A percentile compares a stretch with the other conserved stretches of the same genome.
phyloP scores from a whole-genome alignment of 2,888 invertebrate genomes.

The Scaptomyza polygonia region DNA sequence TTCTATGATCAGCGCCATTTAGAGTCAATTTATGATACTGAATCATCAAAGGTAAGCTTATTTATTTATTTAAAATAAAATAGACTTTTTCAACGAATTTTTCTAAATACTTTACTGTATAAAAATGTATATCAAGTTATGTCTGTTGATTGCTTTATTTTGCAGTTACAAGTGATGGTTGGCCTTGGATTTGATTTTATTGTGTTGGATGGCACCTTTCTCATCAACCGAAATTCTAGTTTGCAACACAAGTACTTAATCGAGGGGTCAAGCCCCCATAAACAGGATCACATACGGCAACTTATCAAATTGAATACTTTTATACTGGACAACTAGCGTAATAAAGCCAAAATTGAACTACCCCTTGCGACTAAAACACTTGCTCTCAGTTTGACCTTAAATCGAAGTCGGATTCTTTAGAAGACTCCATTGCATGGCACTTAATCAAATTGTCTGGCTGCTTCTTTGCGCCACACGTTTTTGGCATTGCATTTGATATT shows the following conservation, averaged over 20 bases:
- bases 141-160: neutral
- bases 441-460: slow-evolving; percentile 64
- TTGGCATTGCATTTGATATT: slow-evolving; percentile 41
- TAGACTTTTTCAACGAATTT: too few relatives aligned
- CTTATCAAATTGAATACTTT: slow-evolving; percentile 44
- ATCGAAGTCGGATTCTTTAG: neutral
- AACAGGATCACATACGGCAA: slow-evolving; percentile 15
- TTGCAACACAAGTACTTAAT: neutral
- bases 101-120: too few relatives aligned
- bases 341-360: slow-evolving; percentile 23
- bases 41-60: slow-evolving; percentile 19
- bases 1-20: slow-evolving; percentile 33
- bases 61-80: too few relatives aligned
- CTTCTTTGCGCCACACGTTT: slow-evolving; percentile 32
- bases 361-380: neutral
- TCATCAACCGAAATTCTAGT: slow-evolving; percentile 10
- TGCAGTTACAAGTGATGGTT: slow-evolving; percentile 30
- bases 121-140: too few relatives aligned
- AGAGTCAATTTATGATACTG: slow-evolving; percentile 8
- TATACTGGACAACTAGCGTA: slow-evolving; percentile 8
- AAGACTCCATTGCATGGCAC: slow-evolving; percentile 43
- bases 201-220: slow-evolving; percentile 36
- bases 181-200: slow-evolving; percentile 47
- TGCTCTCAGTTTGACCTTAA: neutral
- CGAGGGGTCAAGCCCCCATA: neutral